These are phyloP conservation scores for Sus cebifrons DNA, from an alignment of 2,797 vertebrate species.

Conservation along the genomic window DNA sequence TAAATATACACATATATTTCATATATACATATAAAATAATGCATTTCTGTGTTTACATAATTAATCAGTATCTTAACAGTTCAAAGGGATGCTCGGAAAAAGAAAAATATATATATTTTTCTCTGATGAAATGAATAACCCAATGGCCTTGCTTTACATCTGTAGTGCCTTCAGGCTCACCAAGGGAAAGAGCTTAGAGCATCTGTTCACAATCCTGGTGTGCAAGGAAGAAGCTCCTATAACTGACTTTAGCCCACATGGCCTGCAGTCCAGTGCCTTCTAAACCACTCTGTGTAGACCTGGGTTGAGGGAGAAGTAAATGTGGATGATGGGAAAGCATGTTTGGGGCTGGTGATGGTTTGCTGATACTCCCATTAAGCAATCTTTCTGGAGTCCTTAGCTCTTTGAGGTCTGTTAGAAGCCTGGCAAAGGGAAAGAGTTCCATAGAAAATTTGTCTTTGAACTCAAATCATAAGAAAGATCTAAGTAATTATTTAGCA, in stretches of 20 bases:
- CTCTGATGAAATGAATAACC: not conserved
- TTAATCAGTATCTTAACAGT: not conserved
- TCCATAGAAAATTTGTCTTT: too few species aligned
- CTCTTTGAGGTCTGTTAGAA: too few species aligned
- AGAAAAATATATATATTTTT: not conserved
- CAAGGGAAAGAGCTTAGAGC: not conserved
- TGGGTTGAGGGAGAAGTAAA: constrained; percentile 71
- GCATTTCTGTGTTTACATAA: not conserved
- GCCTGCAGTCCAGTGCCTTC: not conserved
- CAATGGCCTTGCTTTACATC: not conserved
- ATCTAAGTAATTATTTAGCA: not conserved
- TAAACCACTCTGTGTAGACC: constrained; percentile 36
- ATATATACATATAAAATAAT: not conserved
- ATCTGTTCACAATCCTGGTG: not conserved
- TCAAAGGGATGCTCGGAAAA: not conserved
- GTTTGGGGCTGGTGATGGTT: not conserved
- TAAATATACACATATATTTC: not conserved
- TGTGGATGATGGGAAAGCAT: not conserved
- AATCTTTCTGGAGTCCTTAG: too few species aligned
- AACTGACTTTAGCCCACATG: not conserved
- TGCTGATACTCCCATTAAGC: too few species aligned
- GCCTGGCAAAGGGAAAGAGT: too few species aligned
- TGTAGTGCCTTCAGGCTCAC: not conserved
- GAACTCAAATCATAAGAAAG: too few species aligned
- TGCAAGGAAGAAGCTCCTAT: not conserved